Evolutionary conservation across 2,888 invertebrate genomes (phyloP).

Genomic region (Zhengitettix transpicula): DNA sequence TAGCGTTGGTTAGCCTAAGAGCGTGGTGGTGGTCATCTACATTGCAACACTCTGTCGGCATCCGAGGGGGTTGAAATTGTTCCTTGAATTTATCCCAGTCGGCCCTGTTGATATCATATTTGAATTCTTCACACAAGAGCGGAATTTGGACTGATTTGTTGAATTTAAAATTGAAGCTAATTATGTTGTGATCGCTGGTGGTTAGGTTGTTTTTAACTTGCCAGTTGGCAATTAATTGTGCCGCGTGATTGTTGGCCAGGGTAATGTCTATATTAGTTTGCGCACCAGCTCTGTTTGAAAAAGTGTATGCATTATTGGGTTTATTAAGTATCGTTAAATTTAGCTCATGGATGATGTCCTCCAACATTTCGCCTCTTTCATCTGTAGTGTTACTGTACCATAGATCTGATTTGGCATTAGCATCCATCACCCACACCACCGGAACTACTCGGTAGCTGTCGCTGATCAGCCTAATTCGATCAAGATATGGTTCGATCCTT

Average conservation of each 20-base stretch:
- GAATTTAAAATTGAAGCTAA: background rate
- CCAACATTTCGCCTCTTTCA: background rate
- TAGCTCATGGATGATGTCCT: background rate
- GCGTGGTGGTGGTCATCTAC: no score
- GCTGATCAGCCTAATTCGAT: background rate
- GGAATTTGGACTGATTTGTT: no score
- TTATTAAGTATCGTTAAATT: background rate
- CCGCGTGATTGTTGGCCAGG: background rate
- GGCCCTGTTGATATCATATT: background rate
- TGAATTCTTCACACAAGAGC: no score
- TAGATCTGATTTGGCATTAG: background rate
- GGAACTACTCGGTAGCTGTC: background rate
- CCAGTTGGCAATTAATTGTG: background rate
- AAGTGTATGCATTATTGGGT: background rate
- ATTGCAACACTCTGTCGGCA: background rate
- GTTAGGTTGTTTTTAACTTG: background rate
- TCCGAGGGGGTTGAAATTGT: background rate
- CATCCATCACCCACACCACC: background rate
- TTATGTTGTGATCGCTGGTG: background rate
- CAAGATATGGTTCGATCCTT: background rate
- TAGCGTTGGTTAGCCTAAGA: no score
- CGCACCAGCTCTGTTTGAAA: background rate
- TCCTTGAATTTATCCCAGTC: background rate
- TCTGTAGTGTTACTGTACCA: background rate
- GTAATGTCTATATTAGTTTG: background rate